Evolutionary conservation across 2,797 vertebrate genomes (phyloP), one percentile per base, ranked within the genome.

Genomic region (Liparis tanakae): DNA sequence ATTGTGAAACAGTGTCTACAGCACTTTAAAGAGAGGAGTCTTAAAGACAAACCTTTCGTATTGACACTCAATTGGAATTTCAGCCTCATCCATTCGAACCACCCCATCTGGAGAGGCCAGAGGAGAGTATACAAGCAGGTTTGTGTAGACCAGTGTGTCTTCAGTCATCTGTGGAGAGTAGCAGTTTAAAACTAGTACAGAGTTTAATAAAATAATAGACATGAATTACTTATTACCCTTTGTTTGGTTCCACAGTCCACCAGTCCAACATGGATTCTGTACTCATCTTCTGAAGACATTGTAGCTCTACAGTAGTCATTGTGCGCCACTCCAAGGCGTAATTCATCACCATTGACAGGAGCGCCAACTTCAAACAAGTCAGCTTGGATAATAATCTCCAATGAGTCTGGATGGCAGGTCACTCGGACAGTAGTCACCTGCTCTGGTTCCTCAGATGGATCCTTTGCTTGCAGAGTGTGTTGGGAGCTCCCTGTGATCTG

Each of bases 61-160:
- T 6, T 92, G 89, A 65, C 94, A 30, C 25, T 30, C 25, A 30
- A 30, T 30, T 30, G 25, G 25, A 30, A 30, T 30, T 1, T 92
- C 88, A 0, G 89, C 91, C 37, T 88, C 84, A 1, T 93, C 92
- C 87, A 92, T 91, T 10, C 92, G 78, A 37, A 93, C 79, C 20
- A 94, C 20, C 0, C 92, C 92, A 1, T 86, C 78, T 13, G 74
- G 46, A 56, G 90, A 85, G 6, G 65, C 10, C 18, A 9, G 14
- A 1, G 94, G 94, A 14, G 87, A 57, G 72, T 91, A 95, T 3
- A 93, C 71, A 22, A 95, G 92, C 39, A 90, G 80, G 72, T 94
- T 94, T 6, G 91, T 92, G 88, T 94, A 95, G 61, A 94, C 64
- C 58, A 95, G 74, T 2, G 84, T 62, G 10, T 91, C 25, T 30